Percentiles rank a stretch among this genome's conserved stretches.
Conservation (phyloP, 2,797 vertebrate genomes). For the Hypotaenidia philippensis region DNA sequence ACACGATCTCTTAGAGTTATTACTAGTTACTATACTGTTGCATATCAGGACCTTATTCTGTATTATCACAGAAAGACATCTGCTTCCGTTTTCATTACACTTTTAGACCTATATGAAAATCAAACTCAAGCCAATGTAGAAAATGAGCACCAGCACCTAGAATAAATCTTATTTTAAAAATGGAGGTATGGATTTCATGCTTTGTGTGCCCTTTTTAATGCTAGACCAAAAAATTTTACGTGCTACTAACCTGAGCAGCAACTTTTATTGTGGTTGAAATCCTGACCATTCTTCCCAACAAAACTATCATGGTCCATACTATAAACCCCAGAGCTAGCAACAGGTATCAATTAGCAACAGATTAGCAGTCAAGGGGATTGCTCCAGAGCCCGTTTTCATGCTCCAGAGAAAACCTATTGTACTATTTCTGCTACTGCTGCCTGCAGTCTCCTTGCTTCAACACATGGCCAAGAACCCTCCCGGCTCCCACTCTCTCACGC, state of each 20-base stretch:
- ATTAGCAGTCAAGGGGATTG: background rate
- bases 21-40: background rate
- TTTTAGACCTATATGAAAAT: background rate
- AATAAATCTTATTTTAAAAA: background rate
- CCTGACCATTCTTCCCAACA: background rate
- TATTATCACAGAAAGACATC: background rate
- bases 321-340: background rate
- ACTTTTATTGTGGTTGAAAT: background rate
- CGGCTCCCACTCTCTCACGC: constrained; percentile 45
- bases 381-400: background rate
- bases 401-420: background rate
- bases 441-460: background rate
- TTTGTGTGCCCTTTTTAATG: background rate
- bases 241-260: background rate
- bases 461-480: constrained; percentile 10
- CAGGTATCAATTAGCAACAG: background rate
- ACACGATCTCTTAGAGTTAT: background rate
- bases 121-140: background rate
- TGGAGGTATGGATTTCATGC: background rate
- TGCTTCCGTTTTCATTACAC: background rate
- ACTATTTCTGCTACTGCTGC: constrained; percentile 31
- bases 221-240: background rate
- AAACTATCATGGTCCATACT: background rate
- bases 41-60: background rate
- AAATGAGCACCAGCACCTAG: background rate